Evolutionary conservation across 2,113 vertebrate genomes (phyloP), one percentile per base, ranked within the genome.

Genomic region (Ivindomyrus marchei): DNA sequence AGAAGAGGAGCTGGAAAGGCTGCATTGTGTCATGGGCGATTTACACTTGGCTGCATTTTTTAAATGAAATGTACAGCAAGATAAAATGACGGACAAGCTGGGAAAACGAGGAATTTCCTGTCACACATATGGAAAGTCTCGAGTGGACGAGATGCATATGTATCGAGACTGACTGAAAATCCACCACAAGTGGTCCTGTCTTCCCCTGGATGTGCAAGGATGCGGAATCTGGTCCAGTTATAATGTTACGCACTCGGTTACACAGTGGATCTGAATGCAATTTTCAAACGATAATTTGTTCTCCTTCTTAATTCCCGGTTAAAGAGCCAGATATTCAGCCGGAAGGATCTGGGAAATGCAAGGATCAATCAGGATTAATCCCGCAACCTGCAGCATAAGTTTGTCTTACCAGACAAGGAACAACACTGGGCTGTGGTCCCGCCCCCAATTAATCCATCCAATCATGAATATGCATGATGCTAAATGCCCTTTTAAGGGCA

Each of bases 51-150:
- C 27, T 11, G 1, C 49, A 17, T 24, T n/a, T 86, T 52, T 80
- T n/a, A 8, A 87, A 87, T 53, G 36, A 56, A 87, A 87, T 21
- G 11, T 56, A 17, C 83, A 46, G 24, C 3, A 10, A 85, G 45
- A 85, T 85, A n/a, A 85, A 85, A 85, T n/a, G 8, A 85, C 45
- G 36, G 83, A 87, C 49, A 53, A 87, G 85, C 50, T n/a, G 46
- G 47, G 85, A 56, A 87, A 31, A 53, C 0, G 31, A 19, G 49
- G 27, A 47, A 50, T 50, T 86, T 52, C 49, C 46, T 31, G 39
- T 49, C 10, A 47, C 47, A 15, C 13, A 47, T 27, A 50, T 31
- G 24, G 24, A 86, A 86, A 49, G 47, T 10, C 77, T 21, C 4
- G 39, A 45, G 36, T 83, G 31, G 36, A 83, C 17, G 7, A 45